Conservation (phyloP, 1,140 invertebrate genomes). For the Gryllus bimaculatus region DNA sequence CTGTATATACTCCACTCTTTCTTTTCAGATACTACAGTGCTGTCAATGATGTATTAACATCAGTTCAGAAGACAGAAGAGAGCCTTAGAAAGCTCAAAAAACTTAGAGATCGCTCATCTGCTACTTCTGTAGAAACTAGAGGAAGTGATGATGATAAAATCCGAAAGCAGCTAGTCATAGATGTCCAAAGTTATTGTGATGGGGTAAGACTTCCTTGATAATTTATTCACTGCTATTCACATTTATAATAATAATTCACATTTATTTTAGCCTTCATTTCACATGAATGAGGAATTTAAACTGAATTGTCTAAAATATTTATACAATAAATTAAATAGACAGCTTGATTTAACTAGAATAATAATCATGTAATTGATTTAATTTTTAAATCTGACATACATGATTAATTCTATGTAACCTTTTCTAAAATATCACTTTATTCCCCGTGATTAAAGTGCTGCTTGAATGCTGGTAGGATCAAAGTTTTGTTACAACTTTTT, state of each 20-base stretch:
- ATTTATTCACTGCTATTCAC: neutral
- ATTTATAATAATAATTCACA: neutral
- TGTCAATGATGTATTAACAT: slow-evolving; percentile 79
- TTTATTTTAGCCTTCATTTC: too few species aligned
- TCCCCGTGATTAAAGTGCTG: neutral
- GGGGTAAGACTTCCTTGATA: slow-evolving; percentile 23
- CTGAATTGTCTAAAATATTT: too few species aligned
- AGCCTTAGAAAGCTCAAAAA: slow-evolving; percentile 81
- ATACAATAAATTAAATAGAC: neutral
- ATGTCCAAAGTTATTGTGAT: slow-evolving; percentile 55
- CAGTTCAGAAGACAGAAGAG: slow-evolving; percentile 90
- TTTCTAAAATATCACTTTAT: neutral
- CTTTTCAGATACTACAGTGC: slow-evolving; percentile 64
- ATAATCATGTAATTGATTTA: neutral
- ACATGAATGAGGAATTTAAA: too few species aligned
- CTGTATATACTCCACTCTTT: neutral
- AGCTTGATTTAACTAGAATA: neutral
- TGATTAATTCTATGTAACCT: neutral
- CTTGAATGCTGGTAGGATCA: neutral
- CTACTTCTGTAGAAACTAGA: slow-evolving; percentile 28
- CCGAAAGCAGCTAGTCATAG: slow-evolving; percentile 75
- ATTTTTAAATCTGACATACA: neutral
- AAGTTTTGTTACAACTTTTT: neutral
- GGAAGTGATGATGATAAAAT: slow-evolving; percentile 88
- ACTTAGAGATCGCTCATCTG: slow-evolving; percentile 44